These are phyloP conservation scores for Lerema accius DNA, from an alignment of 1,140 invertebrate genomes.

Conservation along the genomic window DNA sequence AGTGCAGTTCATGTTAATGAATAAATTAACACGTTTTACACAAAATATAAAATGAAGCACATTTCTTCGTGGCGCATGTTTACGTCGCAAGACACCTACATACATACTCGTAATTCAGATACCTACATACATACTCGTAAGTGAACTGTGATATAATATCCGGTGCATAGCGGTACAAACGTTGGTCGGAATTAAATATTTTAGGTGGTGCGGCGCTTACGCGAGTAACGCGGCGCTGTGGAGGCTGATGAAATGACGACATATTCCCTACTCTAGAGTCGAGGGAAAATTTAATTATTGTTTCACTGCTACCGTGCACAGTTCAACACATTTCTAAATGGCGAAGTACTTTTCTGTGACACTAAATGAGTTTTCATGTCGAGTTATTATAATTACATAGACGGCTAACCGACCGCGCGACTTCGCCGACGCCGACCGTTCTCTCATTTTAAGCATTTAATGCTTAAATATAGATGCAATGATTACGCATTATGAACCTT, in stretches of 20 bases:
- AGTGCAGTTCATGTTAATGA: no score
- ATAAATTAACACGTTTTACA: no score
- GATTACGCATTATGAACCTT: no score
- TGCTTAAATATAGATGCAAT: no score
- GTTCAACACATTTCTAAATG: slow-evolving; percentile 75
- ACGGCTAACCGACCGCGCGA: slow-evolving; percentile 14
- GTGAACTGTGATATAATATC: slow-evolving; percentile 70
- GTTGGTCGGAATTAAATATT: slow-evolving; percentile 77
- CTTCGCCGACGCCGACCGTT: background rate
- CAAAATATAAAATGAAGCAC: background rate
- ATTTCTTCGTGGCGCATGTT: background rate
- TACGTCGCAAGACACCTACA: background rate
- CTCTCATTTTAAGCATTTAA: slow-evolving; percentile 7
- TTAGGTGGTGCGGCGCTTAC: slow-evolving; percentile 62
- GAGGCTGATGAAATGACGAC: slow-evolving; percentile 73
- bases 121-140: slow-evolving; percentile 10
- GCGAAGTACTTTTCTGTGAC: slow-evolving; percentile 66
- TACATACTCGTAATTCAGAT: slow-evolving; percentile 1
- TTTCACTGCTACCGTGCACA: slow-evolving; percentile 61
- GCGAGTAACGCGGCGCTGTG: slow-evolving; percentile 55
- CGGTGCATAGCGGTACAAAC: slow-evolving; percentile 71
- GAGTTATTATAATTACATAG: slow-evolving; percentile 64
- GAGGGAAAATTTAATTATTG: slow-evolving; percentile 78
- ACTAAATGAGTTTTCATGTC: slow-evolving; percentile 70
- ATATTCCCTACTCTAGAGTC: slow-evolving; percentile 60